Conservation (phyloP, 2,888 invertebrate genomes). For the Dinocampus coccinellae region DNA sequence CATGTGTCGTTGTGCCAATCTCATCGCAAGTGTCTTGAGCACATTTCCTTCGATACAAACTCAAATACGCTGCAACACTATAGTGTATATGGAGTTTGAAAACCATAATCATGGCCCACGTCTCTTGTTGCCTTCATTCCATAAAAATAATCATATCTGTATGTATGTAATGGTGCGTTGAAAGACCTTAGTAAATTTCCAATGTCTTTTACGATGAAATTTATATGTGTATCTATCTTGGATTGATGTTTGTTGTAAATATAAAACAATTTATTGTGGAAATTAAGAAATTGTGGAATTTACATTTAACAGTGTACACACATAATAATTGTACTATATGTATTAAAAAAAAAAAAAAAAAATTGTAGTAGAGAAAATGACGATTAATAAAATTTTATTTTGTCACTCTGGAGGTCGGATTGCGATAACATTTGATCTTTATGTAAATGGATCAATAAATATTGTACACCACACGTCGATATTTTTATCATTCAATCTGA, state of each 20-base stretch:
- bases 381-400: neutral
- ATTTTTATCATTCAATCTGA: neutral
- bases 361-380: neutral
- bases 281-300: no score
- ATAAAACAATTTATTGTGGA: no score
- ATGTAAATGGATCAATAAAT: neutral
- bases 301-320: no score
- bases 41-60: neutral
- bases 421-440: neutral
- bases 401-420: neutral
- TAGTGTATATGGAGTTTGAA: slow-evolving; percentile 35
- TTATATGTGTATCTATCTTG: neutral
- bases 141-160: slow-evolving; percentile 43
- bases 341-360: neutral
- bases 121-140: slow-evolving; percentile 32
- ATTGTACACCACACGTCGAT: neutral
- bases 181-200: slow-evolving; percentile 44
- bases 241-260: no score
- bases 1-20: neutral
- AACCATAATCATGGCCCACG: slow-evolving; percentile 30
- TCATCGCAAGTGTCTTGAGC: slow-evolving; percentile 11
- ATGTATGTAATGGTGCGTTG: slow-evolving; percentile 48
- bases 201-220: neutral
- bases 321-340: no score
- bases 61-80: no score